Percentiles rank a stretch among this genome's conserved stretches.
phyloP scores from a whole-genome alignment of 1,140 invertebrate genomes.

The Plectrocnemia conspersa region DNA sequence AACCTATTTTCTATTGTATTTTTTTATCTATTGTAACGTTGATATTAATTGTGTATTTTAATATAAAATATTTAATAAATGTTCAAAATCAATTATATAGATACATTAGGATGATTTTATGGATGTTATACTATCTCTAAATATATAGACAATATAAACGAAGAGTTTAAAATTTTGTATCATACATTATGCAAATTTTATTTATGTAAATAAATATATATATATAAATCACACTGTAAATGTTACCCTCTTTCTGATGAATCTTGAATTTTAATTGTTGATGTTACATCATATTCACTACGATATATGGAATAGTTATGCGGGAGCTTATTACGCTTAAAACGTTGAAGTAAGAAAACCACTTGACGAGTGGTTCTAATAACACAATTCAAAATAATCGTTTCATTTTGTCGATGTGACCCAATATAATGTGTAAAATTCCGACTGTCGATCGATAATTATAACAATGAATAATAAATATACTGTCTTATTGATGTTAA shows the following conservation, averaged over 20 bases:
- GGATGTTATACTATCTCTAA: slow-evolving; percentile 1
- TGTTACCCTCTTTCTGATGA: not conserved
- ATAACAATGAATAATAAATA: slow-evolving; percentile 21
- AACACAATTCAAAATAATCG: slow-evolving; percentile 1
- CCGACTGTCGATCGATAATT: not conserved
- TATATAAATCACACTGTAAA: not conserved
- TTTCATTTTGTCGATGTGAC: slow-evolving; percentile 18
- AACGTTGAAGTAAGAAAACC: slow-evolving; percentile 29
- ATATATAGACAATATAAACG: slow-evolving; percentile 3
- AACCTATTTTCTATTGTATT: too few relatives aligned
- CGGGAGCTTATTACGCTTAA: slow-evolving; percentile 36
- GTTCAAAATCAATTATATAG: too few relatives aligned
- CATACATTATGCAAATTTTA: not conserved
- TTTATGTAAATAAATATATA: not conserved
- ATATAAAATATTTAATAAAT: too few relatives aligned
- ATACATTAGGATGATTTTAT: too few relatives aligned
- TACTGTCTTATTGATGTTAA: slow-evolving; percentile 16
- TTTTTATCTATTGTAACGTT: too few relatives aligned
- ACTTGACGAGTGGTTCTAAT: slow-evolving; percentile 11
- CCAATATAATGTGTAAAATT: too few relatives aligned
- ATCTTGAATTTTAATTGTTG: not conserved
- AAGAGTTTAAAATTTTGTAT: not conserved
- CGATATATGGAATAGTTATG: slow-evolving; percentile 23
- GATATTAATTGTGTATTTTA: too few relatives aligned
- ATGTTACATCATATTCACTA: slow-evolving; percentile 26